Base-by-base conservation (phyloP, 2,888 invertebrate species). In the Chrysotoxum bicinctum region DNA sequence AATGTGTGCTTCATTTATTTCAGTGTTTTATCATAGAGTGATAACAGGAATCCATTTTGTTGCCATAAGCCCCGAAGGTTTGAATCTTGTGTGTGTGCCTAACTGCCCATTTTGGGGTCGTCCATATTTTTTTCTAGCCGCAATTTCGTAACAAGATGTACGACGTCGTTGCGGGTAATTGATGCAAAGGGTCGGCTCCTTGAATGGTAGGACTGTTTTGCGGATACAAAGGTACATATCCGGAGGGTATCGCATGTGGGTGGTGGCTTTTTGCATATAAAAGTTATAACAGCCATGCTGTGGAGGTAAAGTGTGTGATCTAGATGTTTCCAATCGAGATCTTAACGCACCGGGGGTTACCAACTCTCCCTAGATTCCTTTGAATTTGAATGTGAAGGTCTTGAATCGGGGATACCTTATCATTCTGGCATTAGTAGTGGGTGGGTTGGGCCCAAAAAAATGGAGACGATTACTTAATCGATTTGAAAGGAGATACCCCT, bases 1-100 rank as follows among this genome's bases (percentile, higher is more conserved):
- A 40, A 56, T 69, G 64, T 64, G 76, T 68, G 58, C 60, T 85
- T 73, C 79, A 76, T 80, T 75, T 85, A 80, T 78, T 83, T 66
- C 72, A 72, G 56, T 73, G 62, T 83, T 83, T 81, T 85, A 81
- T 76, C 81, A 85, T 81, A 60, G 85, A 85, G 81, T 85, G 85
- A 85, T 85, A 85, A 85, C 81, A 85, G 81, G 85, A 81, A 81
- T 60, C 75, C 80, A 81, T 85, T 85, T 85, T 76, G 81, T 81
- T 76, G 76, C 85, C 69, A 73, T 85, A 85, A 81, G 72, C 72
- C 81, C 69, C 58, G 43, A 73, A 73, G 85, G 62, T 52, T 73
- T 69, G 72, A 85, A 72, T 72, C 14, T 60, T 54, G 26, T 32
- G 30, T 54, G 60, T 37, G 21, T 35, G 10, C 40, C 60, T 62